These are phyloP conservation scores for Rhysida immarginata DNA, from an alignment of 1,140 invertebrate species.

Conservation along the genomic window DNA sequence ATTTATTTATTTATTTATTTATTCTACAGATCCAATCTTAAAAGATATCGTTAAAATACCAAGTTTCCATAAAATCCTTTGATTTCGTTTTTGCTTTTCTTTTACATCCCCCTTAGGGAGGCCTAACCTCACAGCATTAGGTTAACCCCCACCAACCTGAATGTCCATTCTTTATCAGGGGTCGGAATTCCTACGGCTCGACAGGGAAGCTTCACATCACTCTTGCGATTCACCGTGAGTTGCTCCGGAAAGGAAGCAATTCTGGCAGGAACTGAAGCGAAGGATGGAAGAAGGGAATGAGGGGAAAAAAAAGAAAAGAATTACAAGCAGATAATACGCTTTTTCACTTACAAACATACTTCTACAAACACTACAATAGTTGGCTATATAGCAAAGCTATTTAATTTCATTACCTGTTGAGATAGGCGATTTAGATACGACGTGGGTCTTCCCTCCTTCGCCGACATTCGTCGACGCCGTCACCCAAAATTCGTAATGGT, in stretches of 20 bases:
- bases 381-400: no score
- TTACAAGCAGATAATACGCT: no score
- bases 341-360: no score
- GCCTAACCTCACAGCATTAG: no score
- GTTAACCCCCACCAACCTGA: no score
- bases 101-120: no score
- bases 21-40: no score
- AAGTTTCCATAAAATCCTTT: no score
- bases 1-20: no score
- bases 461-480: slow-evolving; percentile 83
- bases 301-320: no score
- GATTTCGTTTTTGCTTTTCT: not conserved
- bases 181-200: slow-evolving; percentile 19
- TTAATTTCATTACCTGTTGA: slow-evolving; percentile 3
- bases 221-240: slow-evolving; percentile 12
- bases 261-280: slow-evolving; percentile 16
- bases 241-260: slow-evolving; percentile 19
- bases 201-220: slow-evolving; percentile 16
- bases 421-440: slow-evolving; percentile 60
- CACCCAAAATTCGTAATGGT: slow-evolving; percentile 85
- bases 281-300: not conserved
- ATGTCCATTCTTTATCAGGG: slow-evolving; percentile 17
- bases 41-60: no score
- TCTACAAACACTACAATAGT: no score
- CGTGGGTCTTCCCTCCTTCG: slow-evolving; percentile 74